phyloP scores from a whole-genome alignment of 1,140 invertebrate species.

The Rhagoletis pomonella region DNA sequence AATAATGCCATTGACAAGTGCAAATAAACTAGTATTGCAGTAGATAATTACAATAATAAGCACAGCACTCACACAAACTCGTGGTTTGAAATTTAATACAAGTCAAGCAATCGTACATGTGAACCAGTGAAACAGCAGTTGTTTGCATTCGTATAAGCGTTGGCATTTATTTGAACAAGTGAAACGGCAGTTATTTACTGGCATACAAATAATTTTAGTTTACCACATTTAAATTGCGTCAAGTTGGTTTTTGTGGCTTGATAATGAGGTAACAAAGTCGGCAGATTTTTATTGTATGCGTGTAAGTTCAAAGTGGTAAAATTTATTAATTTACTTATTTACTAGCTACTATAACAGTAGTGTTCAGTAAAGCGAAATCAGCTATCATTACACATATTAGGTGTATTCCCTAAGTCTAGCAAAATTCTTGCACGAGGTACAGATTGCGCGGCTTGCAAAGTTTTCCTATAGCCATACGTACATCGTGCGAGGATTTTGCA shows the following conservation, averaged over 20 bases:
- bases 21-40: constrained; percentile 1
- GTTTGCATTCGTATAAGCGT: background rate
- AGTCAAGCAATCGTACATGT: background rate
- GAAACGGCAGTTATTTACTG: constrained; percentile 18
- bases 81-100: background rate
- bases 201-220: background rate
- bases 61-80: background rate
- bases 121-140: constrained; percentile 36
- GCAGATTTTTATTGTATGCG: background rate
- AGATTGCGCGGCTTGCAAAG: too few relatives aligned
- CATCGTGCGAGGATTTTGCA: too few relatives aligned
- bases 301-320: background rate
- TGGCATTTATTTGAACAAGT: constrained; percentile 35
- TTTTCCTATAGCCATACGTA: too few relatives aligned
- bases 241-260: constrained; percentile 36
- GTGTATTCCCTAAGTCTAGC: too few relatives aligned
- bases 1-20: constrained; percentile 49
- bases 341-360: background rate
- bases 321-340: constrained; percentile 24
- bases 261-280: constrained; percentile 50
- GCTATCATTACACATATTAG: too few relatives aligned
- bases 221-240: constrained; percentile 30
- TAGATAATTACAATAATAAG: constrained; percentile 40
- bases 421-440: too few relatives aligned
- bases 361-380: too few relatives aligned